Base-by-base conservation (phyloP, 2,888 invertebrate species). In the Anaspis maculata region DNA sequence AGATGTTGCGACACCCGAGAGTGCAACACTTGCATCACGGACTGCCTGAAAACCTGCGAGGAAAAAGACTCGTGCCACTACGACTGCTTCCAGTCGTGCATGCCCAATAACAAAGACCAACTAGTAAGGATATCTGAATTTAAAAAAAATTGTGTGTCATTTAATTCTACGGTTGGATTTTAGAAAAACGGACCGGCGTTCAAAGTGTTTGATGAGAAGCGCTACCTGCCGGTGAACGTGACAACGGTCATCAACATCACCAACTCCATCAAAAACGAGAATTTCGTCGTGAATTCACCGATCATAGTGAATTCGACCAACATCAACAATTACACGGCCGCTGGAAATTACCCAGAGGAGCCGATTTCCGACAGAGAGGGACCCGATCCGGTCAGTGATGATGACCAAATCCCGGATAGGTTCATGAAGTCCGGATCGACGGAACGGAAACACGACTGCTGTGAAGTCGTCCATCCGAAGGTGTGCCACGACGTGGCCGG, bases 191-290 rank as follows among this genome's bases (percentile, higher is more conserved):
- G n/a, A 19, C 19, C 19, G 5, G 19, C 5, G 11, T 5, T 24
- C 6, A 5, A 24, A 5, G 10, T 10, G 5, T 24, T 27, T 11
- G 26, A 11, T 13, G 25, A 32, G 14, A 25, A 23, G 12, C 27
- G 29, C 13, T 39, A 39, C 25, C 11, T 39, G 6, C 39, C 39
- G 2, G 35, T 35, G 14, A 39, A 39, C 10, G 39, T 39, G 12
- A 39, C 39, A 6, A 39, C 39, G 1, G 14, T 34, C n/a, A 39
- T 39, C 6, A 39, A 39, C 13, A 35, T 39, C 14, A 39, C 39
- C 2, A 39, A 39, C 14, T 22, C 28, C 2, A 22, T 39, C 10
- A 19, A 31, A 13, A 39, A 32, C 13, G 27, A 39, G 11, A 19
- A 19, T 19, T 19, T 19, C 19, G 19, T 19, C 9, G 5, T 6